These are phyloP conservation scores for Gambusia yucatana DNA, from an alignment of 2,797 vertebrate genomes.

Conservation along the genomic window DNA sequence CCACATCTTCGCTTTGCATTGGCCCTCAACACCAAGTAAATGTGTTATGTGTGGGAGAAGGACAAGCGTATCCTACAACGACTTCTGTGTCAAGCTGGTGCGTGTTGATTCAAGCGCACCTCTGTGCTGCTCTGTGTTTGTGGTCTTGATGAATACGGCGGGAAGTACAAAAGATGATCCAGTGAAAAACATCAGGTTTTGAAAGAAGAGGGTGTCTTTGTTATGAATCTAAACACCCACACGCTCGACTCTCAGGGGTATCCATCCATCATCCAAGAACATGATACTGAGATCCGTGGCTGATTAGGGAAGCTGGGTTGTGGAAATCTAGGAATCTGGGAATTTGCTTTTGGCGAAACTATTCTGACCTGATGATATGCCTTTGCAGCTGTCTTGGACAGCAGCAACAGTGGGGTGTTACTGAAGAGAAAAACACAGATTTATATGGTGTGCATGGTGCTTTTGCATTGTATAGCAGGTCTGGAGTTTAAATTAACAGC, in stretches of 20 bases:
- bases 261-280: constrained; percentile 63
- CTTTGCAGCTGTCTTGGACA: constrained; percentile 71
- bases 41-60: constrained; percentile 34
- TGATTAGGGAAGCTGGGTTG: constrained; percentile 64
- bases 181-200: constrained; percentile 51
- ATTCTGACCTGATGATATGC: constrained; percentile 45
- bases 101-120: constrained; percentile 21
- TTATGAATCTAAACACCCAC: constrained; percentile 55
- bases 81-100: constrained; percentile 19
- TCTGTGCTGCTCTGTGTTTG: constrained; percentile 19
- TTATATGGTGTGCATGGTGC: constrained; percentile 16
- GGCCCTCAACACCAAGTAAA: constrained; percentile 48
- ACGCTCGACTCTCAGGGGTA: constrained; percentile 40
- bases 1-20: constrained; percentile 48
- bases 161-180: constrained; percentile 29
- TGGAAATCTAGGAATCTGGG: constrained; percentile 79
- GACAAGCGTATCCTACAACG: constrained; percentile 27
- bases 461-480: neutral
- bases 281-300: constrained; percentile 69
- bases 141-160: constrained; percentile 59
- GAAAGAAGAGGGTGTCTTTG: constrained; percentile 40
- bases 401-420: constrained; percentile 54
- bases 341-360: constrained; percentile 67
- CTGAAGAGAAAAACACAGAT: constrained; percentile 51
- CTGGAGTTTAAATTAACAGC: constrained; percentile 7